Conservation (phyloP, 2,888 invertebrate genomes). For the Lasioglossum zephyrum region DNA sequence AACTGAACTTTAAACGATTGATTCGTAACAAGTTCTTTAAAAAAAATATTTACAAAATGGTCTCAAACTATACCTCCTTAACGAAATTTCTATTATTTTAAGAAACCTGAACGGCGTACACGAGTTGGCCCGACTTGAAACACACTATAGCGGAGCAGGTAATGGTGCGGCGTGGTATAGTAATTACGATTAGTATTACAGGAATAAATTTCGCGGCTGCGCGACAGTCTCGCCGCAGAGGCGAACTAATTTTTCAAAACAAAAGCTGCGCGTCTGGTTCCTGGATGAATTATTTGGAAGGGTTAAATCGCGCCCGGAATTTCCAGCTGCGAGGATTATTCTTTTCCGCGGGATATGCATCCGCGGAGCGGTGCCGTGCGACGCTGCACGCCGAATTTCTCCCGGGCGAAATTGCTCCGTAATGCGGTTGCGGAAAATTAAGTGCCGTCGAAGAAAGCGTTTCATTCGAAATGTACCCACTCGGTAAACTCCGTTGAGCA, state of each 20-base stretch:
- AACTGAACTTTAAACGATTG: too few species aligned
- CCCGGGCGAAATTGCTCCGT: background rate
- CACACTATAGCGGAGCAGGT: background rate
- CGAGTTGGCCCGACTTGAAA: background rate
- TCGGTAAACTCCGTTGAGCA: slow-evolving; percentile 14
- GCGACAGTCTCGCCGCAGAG: background rate
- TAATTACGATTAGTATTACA: background rate
- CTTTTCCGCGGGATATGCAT: slow-evolving; percentile 1
- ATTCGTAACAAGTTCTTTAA: too few species aligned
- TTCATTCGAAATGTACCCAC: slow-evolving; percentile 32
- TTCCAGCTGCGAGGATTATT: background rate
- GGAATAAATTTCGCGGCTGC: background rate
- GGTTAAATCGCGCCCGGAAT: slow-evolving; percentile 22
- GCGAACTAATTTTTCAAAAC: slow-evolving; percentile 19
- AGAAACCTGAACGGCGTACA: background rate
- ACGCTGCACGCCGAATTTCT: background rate
- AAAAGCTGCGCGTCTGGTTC: background rate
- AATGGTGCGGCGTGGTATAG: background rate
- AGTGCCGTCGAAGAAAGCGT: slow-evolving; percentile 37
- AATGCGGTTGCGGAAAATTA: slow-evolving; percentile 47
- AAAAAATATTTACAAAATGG: background rate
- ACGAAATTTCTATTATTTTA: background rate
- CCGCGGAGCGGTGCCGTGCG: background rate
- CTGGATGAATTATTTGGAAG: slow-evolving; percentile 22
- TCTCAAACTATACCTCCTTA: background rate